Conservation (phyloP, 2,113 vertebrate species). For the Microcebus jonahi region DNA sequence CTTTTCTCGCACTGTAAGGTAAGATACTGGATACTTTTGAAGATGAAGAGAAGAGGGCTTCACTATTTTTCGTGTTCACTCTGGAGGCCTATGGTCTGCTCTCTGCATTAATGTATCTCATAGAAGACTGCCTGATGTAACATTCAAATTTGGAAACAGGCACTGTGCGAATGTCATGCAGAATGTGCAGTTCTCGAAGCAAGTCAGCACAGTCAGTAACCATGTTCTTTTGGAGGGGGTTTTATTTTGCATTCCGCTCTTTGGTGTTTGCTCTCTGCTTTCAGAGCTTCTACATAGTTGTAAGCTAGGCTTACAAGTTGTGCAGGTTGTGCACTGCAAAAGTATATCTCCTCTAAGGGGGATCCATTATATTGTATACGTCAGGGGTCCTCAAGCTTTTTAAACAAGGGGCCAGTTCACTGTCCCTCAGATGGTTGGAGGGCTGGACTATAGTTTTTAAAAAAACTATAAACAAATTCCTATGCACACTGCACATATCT, state of each 20-base stretch:
- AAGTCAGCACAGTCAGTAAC: not conserved
- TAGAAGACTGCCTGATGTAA: not conserved
- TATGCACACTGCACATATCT: too few species aligned
- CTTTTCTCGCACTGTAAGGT: not conserved
- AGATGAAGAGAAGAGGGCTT: slow-evolving; percentile 49
- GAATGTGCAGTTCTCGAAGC: not conserved
- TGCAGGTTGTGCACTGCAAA: not conserved
- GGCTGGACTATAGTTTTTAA: too few species aligned
- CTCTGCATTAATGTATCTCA: not conserved
- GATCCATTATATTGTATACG: not conserved
- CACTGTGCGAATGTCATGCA: not conserved
- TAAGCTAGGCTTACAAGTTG: not conserved
- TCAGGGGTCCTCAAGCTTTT: too few species aligned
- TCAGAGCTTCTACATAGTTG: not conserved
- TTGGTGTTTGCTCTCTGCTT: not conserved
- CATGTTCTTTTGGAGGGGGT: not conserved
- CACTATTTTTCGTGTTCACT: slow-evolving; percentile 20
- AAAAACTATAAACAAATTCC: too few species aligned
- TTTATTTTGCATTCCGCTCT: not conserved
- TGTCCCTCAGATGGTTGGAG: too few species aligned
- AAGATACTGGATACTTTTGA: not conserved
- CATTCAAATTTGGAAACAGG: slow-evolving; percentile 5
- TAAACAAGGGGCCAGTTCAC: too few species aligned
- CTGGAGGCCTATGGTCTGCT: not conserved
- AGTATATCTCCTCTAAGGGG: not conserved